Evolutionary conservation across 2,797 vertebrate genomes (phyloP).

Genomic region (Tragopan temminckii): DNA sequence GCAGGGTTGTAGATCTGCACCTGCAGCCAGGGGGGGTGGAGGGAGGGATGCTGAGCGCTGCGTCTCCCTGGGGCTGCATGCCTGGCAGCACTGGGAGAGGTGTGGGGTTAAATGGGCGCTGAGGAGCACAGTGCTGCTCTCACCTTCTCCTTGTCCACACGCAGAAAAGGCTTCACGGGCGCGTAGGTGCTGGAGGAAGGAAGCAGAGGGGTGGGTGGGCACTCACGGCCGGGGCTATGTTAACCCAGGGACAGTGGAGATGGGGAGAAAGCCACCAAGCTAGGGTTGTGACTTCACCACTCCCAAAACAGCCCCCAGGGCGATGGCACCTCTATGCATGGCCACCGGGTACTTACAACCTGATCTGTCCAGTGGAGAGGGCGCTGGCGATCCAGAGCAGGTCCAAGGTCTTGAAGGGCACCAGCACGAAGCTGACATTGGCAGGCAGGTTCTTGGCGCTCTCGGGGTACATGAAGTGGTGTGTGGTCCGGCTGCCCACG

Average conservation of each 20-base stretch:
- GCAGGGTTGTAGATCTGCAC: conserved; percentile 99
- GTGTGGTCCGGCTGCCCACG: conserved; percentile 93
- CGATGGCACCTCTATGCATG: background rate
- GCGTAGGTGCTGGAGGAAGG: conserved; percentile 90
- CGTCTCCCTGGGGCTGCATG: background rate
- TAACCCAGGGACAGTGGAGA: background rate
- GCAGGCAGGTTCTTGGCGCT: conserved; percentile 97
- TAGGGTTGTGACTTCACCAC: background rate
- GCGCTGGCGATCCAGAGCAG: conserved; percentile 98
- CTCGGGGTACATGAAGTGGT: conserved; percentile 99
- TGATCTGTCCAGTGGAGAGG: conserved; percentile 95
- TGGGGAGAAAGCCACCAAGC: background rate
- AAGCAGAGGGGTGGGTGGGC: background rate
- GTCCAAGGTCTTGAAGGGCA: conserved; percentile 98
- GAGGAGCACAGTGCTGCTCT: background rate
- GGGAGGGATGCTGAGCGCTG: background rate
- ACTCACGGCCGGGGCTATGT: background rate
- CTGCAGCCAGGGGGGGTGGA: conserved; percentile 70
- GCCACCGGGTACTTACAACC: conserved; percentile 87
- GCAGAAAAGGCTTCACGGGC: conserved; percentile 97
- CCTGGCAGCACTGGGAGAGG: too few species aligned
- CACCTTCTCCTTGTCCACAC: conserved; percentile 99
- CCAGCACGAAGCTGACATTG: conserved; percentile 97
- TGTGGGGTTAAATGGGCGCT: background rate
- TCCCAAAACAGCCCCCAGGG: background rate